A percentile compares a stretch with the other conserved stretches of the same genome.
phyloP scores from a whole-genome alignment of 2,797 vertebrate species.

The Simalia tracyae region DNA sequence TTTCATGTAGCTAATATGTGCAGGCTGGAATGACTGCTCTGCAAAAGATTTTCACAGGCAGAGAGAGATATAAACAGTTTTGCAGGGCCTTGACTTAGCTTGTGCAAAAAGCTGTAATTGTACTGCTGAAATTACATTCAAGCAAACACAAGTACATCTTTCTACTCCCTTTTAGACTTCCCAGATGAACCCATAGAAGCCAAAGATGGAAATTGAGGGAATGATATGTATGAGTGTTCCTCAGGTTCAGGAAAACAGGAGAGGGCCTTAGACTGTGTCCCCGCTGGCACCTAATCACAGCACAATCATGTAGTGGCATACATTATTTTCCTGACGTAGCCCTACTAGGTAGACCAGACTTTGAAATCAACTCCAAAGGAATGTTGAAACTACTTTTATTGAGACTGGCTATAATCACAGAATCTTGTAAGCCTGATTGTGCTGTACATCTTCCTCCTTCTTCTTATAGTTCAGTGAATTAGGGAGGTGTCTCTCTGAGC shows the following conservation, averaged over 20 bases:
- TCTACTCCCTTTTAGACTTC: background rate
- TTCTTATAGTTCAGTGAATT: background rate
- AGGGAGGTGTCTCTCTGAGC: background rate
- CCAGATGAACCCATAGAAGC: background rate
- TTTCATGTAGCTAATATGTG: background rate
- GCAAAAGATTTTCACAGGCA: background rate
- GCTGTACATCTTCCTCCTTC: background rate
- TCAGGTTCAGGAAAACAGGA: background rate
- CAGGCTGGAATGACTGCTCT: background rate
- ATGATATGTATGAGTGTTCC: background rate
- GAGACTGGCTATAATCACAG: background rate
- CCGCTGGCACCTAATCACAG: background rate
- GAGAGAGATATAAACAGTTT: background rate
- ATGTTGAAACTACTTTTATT: background rate
- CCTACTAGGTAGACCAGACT: background rate
- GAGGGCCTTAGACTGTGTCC: background rate
- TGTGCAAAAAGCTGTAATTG: background rate
- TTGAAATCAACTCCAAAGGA: background rate
- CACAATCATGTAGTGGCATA: background rate
- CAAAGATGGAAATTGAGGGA: background rate
- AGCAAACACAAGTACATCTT: background rate
- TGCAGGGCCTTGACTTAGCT: background rate
- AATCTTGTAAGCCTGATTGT: background rate
- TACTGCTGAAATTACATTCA: background rate
- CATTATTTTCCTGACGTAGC: background rate